Conservation (phyloP, 2,888 invertebrate species). For the Philopedon plagiatum region DNA sequence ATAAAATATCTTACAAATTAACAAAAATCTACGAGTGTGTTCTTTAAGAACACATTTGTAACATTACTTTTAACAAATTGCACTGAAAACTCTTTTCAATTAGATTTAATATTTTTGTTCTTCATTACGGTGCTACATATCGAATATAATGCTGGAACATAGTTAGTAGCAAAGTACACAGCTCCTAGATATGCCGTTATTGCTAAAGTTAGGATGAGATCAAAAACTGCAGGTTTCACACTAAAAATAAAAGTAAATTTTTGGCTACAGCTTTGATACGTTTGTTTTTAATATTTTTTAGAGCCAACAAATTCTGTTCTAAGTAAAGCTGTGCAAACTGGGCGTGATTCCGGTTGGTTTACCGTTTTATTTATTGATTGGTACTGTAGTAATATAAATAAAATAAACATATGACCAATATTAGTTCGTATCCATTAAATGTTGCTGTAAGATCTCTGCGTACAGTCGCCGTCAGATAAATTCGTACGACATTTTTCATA, state of each 20-base stretch:
- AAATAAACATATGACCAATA: too few species aligned
- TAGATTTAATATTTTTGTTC: conserved; percentile 42
- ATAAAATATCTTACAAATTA: background rate
- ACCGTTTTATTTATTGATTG: too few species aligned
- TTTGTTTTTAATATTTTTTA: too few species aligned
- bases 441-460: too few species aligned
- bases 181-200: conserved; percentile 88
- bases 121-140: conserved; percentile 32
- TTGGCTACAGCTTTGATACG: too few species aligned
- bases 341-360: too few species aligned
- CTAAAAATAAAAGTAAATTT: conserved; percentile 75
- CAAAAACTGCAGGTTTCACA: conserved; percentile 98
- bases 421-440: too few species aligned
- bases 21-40: background rate
- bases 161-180: conserved; percentile 85
- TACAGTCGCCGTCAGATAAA: too few species aligned
- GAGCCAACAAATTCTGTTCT: too few species aligned
- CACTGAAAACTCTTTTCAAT: conserved; percentile 18
- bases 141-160: conserved; percentile 77
- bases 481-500: too few species aligned
- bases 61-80: background rate
- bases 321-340: too few species aligned
- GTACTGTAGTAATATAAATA: too few species aligned
- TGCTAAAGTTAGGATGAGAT: conserved; percentile 90
- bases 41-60: background rate